Conservation (phyloP, 2,113 vertebrate genomes). For the Carollia perspicillata region DNA sequence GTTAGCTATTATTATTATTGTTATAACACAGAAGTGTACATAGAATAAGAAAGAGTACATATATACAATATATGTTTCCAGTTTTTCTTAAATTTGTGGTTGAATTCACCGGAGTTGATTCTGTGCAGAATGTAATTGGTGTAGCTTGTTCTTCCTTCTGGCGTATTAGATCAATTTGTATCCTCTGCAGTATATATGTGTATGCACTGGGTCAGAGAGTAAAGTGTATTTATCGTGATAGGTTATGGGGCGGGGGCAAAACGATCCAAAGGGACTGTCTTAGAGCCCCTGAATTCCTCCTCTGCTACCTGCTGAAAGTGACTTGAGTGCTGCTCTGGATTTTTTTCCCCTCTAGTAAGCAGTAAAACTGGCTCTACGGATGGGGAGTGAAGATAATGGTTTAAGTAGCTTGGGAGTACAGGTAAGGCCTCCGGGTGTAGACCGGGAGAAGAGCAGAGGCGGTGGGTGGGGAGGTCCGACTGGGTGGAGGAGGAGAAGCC, state of each 20-base stretch:
- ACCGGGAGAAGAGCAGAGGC: neutral
- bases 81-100: neutral
- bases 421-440: neutral
- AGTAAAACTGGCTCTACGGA: constrained; percentile 9
- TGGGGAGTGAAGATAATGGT: constrained; percentile 29
- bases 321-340: neutral
- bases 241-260: neutral
- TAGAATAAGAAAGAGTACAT: neutral
- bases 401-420: constrained; percentile 50
- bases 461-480: constrained; percentile 4
- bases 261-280: neutral
- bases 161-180: neutral
- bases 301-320: neutral
- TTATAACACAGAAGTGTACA: neutral
- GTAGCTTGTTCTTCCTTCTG: neutral
- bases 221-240: neutral
- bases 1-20: neutral
- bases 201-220: neutral
- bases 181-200: neutral
- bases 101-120: neutral
- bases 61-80: neutral
- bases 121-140: neutral
- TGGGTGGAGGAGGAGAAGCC: constrained; percentile 38
- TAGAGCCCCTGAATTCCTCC: neutral
- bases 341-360: neutral